A percentile compares a stretch with the other conserved stretches of the same genome.
phyloP scores from a whole-genome alignment of 2,888 invertebrate genomes.

The Tortricodes alternella region DNA sequence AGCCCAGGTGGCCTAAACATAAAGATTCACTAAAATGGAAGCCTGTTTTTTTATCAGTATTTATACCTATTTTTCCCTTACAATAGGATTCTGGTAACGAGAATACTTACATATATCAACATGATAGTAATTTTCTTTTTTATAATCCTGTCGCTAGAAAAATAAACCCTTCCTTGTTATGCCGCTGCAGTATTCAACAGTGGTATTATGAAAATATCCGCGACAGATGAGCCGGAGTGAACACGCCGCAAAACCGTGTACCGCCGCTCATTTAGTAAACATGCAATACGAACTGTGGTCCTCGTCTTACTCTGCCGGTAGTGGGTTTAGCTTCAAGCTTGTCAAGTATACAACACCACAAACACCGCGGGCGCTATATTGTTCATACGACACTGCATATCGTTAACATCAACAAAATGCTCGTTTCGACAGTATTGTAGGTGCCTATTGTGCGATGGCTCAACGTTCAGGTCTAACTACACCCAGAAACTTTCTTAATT shows the following conservation, averaged over 20 bases:
- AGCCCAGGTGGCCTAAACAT: too few relatives aligned
- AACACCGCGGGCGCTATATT: conserved; percentile 39
- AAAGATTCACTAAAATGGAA: too few relatives aligned
- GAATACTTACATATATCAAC: background rate
- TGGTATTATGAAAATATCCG: conserved; percentile 67
- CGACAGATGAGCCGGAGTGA: conserved; percentile 49
- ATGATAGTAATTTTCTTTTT: background rate
- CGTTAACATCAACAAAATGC: conserved; percentile 28
- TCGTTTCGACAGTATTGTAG: conserved; percentile 5
- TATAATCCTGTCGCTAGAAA: background rate
- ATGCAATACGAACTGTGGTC: conserved; percentile 56
- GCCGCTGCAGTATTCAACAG: conserved; percentile 50
- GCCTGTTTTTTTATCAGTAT: too few relatives aligned
- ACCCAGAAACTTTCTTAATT: background rate
- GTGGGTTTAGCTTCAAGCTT: conserved; percentile 35
- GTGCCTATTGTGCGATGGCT: background rate
- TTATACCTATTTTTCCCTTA: too few relatives aligned
- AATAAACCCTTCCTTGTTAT: conserved; percentile 59
- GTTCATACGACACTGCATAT: conserved; percentile 43
- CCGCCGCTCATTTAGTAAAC: conserved; percentile 56
- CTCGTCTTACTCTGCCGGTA: conserved; percentile 47
- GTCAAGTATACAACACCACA: conserved; percentile 34
- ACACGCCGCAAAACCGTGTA: conserved; percentile 36
- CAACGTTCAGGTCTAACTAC: background rate
- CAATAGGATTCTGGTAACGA: too few relatives aligned